A percentile compares a stretch with the other conserved stretches of the same genome.
Evolutionary conservation across 2,113 vertebrate species (phyloP).

Genomic region (Lathamus discolor): DNA sequence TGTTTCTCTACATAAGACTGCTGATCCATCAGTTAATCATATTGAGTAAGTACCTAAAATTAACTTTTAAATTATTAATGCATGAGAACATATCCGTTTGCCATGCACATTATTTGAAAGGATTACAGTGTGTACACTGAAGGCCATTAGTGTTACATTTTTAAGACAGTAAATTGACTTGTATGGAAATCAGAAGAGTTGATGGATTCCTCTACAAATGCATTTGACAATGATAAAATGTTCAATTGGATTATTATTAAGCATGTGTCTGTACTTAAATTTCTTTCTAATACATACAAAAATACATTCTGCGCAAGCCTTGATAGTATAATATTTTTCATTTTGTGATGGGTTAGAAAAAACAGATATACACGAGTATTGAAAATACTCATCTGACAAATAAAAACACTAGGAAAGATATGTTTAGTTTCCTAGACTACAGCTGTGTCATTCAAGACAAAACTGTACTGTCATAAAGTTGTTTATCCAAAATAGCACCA

Average conservation of each 20-base stretch:
- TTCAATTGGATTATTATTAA: not conserved
- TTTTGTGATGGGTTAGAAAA: not conserved
- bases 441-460: slow-evolving; percentile 42
- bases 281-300: not conserved
- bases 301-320: not conserved
- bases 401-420: slow-evolving; percentile 23
- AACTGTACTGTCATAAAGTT: slow-evolving; percentile 23
- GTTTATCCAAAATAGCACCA: slow-evolving; percentile 38
- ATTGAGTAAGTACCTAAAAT: slow-evolving; percentile 59
- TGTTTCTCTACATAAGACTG: slow-evolving; percentile 24
- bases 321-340: not conserved
- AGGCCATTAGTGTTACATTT: not conserved
- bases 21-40: slow-evolving; percentile 65
- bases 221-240: not conserved
- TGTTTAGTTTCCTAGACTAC: slow-evolving; percentile 64
- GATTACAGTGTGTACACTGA: slow-evolving; percentile 44
- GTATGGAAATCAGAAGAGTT: slow-evolving; percentile 3
- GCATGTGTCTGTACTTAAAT: not conserved
- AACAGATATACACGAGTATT: not conserved
- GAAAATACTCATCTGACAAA: slow-evolving; percentile 13
- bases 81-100: slow-evolving; percentile 52
- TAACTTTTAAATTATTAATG: slow-evolving; percentile 69
- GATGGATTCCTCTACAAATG: not conserved
- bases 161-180: slow-evolving; percentile 51
- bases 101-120: slow-evolving; percentile 55